These are phyloP conservation scores for Polydesmus complanatus DNA, from an alignment of 2,888 invertebrate genomes.

Conservation along the genomic window DNA sequence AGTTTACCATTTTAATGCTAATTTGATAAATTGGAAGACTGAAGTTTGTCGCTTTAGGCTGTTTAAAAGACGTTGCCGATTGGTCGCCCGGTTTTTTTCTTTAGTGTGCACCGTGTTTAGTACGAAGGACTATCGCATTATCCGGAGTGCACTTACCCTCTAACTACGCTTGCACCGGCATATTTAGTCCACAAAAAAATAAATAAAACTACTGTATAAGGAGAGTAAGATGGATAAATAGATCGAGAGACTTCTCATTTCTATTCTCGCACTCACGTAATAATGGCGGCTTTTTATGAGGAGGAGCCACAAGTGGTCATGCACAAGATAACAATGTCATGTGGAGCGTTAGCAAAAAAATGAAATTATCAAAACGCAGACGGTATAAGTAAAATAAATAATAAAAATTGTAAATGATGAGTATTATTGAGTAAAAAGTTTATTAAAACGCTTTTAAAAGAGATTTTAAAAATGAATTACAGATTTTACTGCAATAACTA, in stretches of 20 bases:
- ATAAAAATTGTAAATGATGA: too few species aligned
- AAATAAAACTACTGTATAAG: too few species aligned
- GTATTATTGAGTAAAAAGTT: too few species aligned
- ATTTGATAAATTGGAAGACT: conserved; percentile 6
- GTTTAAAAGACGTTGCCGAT: neutral
- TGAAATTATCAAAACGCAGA: neutral
- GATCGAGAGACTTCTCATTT: neutral
- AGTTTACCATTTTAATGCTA: conserved; percentile 7
- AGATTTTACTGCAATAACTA: too few species aligned
- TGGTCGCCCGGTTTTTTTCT: neutral
- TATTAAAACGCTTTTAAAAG: too few species aligned
- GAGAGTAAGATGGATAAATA: too few species aligned
- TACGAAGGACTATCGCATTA: neutral
- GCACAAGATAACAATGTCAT: too few species aligned
- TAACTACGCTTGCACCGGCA: neutral
- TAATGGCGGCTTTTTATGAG: neutral
- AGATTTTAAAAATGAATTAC: too few species aligned
- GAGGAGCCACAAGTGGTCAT: neutral
- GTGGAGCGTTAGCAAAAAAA: too few species aligned
- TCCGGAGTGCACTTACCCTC: neutral
- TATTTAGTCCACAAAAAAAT: neutral
- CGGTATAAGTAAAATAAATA: too few species aligned
- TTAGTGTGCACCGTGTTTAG: too few species aligned
- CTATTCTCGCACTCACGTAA: neutral
- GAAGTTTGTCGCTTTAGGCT: neutral